Evolutionary conservation across 2,113 vertebrate genomes (phyloP).

Genomic region (Channa maculata): DNA sequence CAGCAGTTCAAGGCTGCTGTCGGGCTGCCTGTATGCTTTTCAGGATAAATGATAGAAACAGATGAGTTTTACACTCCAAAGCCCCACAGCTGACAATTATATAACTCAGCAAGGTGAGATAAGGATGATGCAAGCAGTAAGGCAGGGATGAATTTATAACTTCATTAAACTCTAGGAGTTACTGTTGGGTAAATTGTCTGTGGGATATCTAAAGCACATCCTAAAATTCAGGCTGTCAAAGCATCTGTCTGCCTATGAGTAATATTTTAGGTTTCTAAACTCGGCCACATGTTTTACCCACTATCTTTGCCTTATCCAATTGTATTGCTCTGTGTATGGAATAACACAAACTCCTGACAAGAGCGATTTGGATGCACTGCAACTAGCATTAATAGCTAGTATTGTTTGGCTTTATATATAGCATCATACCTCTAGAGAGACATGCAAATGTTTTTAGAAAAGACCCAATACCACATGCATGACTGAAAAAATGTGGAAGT

Average conservation of each 20-base stretch:
- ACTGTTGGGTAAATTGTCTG: constrained; percentile 32
- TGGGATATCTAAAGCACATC: constrained; percentile 36
- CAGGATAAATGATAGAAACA: constrained; percentile 63
- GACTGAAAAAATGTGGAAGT: constrained; percentile 12
- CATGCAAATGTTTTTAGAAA: constrained; percentile 18
- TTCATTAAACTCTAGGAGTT: constrained; percentile 49
- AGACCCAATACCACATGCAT: constrained; percentile 13
- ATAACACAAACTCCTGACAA: constrained; percentile 8
- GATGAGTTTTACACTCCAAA: constrained; percentile 62
- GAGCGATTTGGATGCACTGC: background rate
- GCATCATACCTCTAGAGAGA: constrained; percentile 3
- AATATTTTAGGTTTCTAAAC: constrained; percentile 3
- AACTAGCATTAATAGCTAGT: background rate
- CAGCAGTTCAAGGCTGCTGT: constrained; percentile 53
- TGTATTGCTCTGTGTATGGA: constrained; percentile 6
- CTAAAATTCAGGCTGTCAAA: constrained; percentile 24
- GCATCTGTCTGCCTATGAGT: constrained; percentile 16
- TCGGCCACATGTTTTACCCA: constrained; percentile 2
- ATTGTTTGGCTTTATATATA: constrained; percentile 12
- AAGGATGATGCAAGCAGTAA: constrained; percentile 52
- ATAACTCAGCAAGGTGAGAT: constrained; percentile 45
- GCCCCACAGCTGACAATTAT: constrained; percentile 63
- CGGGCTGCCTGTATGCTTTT: constrained; percentile 52
- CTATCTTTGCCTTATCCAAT: constrained; percentile 2
- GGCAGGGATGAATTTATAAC: constrained; percentile 39